Evolutionary conservation across 2,888 invertebrate species (phyloP).

Genomic region (Idaea biselata): DNA sequence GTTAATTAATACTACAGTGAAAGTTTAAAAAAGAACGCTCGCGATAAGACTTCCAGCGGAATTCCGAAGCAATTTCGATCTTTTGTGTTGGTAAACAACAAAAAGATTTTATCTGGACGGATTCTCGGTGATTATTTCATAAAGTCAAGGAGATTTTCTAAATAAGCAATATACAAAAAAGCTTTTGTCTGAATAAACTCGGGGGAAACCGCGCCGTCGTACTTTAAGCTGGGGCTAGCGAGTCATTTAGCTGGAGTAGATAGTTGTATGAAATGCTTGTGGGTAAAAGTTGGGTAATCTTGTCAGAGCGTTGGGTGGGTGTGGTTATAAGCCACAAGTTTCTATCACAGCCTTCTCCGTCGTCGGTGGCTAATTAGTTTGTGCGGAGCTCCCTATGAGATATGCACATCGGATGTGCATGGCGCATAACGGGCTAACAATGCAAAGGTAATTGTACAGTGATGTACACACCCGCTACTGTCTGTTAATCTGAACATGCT

Average conservation of each 20-base stretch:
- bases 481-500: slow-evolving; percentile 1
- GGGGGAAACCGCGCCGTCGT: slow-evolving; percentile 20
- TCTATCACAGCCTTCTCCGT: slow-evolving; percentile 55
- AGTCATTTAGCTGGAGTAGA: slow-evolving; percentile 23
- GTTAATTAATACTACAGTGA: slow-evolving; percentile 37
- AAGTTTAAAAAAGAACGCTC: slow-evolving; percentile 37
- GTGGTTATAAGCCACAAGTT: slow-evolving; percentile 55
- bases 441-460: slow-evolving; percentile 34
- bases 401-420: slow-evolving; percentile 37
- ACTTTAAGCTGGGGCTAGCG: slow-evolving; percentile 26
- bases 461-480: slow-evolving; percentile 16
- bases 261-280: slow-evolving; percentile 28
- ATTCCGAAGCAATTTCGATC: slow-evolving; percentile 48
- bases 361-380: slow-evolving; percentile 65
- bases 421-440: slow-evolving; percentile 30
- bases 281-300: slow-evolving; percentile 59
- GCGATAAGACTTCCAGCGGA: slow-evolving; percentile 41
- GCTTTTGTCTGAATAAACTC: slow-evolving; percentile 24
- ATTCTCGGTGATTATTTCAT: slow-evolving; percentile 47
- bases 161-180: slow-evolving; percentile 46
- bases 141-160: slow-evolving; percentile 35
- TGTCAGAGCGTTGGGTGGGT: slow-evolving; percentile 52
- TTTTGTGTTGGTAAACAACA: slow-evolving; percentile 51
- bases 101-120: slow-evolving; percentile 53
- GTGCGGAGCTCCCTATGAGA: slow-evolving; percentile 39